Conservation (phyloP, 2,113 vertebrate genomes). For the Regulus satrapa region DNA sequence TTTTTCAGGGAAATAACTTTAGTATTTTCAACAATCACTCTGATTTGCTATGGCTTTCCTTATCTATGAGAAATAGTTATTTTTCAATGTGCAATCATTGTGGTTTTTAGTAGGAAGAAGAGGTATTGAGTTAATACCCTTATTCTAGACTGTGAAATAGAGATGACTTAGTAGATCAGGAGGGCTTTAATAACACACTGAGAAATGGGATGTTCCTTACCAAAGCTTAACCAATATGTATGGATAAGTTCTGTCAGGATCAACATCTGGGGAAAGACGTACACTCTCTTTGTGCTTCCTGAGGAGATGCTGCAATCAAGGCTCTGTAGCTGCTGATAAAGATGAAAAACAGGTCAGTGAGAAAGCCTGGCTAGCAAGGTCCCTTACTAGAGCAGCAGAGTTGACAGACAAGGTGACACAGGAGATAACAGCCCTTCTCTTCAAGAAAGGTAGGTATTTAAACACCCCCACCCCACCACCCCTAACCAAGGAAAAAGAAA, state of each 20-base stretch:
- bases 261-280: background rate
- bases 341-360: background rate
- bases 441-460: background rate
- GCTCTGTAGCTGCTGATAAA: background rate
- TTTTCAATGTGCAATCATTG: background rate
- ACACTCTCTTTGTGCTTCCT: rapidly evolving
- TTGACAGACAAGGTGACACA: background rate
- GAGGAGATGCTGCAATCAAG: background rate
- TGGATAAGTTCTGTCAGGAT: background rate
- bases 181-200: background rate
- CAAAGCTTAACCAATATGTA: rapidly evolving
- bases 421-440: background rate
- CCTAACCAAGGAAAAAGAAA: background rate
- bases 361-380: background rate
- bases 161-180: background rate
- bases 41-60: background rate
- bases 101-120: background rate
- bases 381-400: background rate
- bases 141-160: background rate
- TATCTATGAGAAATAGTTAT: background rate
- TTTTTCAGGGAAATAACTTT: background rate
- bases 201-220: rapidly evolving
- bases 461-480: background rate
- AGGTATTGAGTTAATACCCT: background rate
- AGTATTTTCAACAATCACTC: background rate